Evolutionary conservation across 2,797 vertebrate genomes (phyloP).

Genomic region (Eulemur rubriventer): DNA sequence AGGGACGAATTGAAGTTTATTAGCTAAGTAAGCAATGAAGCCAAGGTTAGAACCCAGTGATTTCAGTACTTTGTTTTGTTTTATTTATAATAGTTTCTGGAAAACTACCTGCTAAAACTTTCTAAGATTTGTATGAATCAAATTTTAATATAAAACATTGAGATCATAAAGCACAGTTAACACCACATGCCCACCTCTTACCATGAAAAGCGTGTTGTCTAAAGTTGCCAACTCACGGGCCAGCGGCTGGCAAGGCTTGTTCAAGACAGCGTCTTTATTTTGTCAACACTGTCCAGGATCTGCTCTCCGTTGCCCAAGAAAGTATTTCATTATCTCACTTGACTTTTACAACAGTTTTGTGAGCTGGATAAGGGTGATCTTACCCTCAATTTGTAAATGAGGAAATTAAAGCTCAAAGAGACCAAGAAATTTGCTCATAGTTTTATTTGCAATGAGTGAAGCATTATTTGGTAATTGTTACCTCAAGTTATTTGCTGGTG

Average conservation of each 20-base stretch:
- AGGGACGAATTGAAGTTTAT: neutral
- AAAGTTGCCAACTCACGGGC: neutral
- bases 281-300: neutral
- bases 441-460: neutral
- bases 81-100: neutral
- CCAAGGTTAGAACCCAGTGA: neutral
- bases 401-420: neutral
- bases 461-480: neutral
- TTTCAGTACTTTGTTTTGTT: neutral
- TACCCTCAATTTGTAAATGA: neutral
- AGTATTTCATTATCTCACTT: neutral
- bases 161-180: neutral
- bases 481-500: neutral
- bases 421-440: neutral
- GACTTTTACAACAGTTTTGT: neutral
- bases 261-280: neutral
- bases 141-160: neutral
- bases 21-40: neutral
- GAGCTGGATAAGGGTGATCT: neutral
- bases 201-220: neutral
- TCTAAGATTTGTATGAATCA: neutral
- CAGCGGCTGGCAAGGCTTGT: neutral
- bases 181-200: rapidly evolving
- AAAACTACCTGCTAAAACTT: neutral
- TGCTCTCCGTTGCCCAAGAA: neutral